These are phyloP conservation scores for Megalurothrips usitatus DNA, from an alignment of 2,888 invertebrate genomes.

Conservation along the genomic window DNA sequence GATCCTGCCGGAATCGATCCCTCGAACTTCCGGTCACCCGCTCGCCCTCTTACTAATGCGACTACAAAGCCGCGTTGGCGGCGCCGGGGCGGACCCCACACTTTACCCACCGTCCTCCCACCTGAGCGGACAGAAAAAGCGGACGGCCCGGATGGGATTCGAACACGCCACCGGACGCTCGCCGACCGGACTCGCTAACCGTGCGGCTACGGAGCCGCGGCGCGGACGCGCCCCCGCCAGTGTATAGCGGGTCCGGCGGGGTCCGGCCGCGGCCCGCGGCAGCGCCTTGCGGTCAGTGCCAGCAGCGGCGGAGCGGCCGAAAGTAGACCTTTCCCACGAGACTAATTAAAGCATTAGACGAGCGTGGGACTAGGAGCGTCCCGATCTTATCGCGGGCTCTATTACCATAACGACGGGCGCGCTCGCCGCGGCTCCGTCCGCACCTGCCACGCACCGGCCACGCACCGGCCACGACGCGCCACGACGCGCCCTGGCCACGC, in stretches of 20 bases:
- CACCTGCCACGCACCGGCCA: not conserved
- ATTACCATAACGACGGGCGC: constrained; percentile 16
- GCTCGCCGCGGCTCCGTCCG: not conserved
- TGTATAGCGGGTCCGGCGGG: not conserved
- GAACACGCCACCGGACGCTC: too few relatives aligned
- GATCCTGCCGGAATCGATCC: too few relatives aligned
- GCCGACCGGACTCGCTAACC: too few relatives aligned
- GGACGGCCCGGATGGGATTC: too few relatives aligned
- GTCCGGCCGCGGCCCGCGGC: not conserved
- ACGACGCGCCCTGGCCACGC: not conserved
- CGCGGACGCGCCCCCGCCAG: too few relatives aligned
- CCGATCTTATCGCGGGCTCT: not conserved
- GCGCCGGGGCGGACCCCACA: too few relatives aligned
- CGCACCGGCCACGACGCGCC: not conserved
- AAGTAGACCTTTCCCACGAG: constrained; percentile 12
- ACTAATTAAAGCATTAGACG: constrained; percentile 26
- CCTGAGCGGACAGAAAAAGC: too few relatives aligned
- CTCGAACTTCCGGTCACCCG: too few relatives aligned
- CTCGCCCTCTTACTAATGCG: too few relatives aligned
- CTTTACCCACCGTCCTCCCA: too few relatives aligned
- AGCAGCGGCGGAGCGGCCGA: not conserved
- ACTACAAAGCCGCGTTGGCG: too few relatives aligned
- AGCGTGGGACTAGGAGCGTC: not conserved
- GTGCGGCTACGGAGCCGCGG: too few relatives aligned
- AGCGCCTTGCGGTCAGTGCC: not conserved